Conservation (phyloP, 2,888 invertebrate species). For the Aporophyla lueneburgensis region DNA sequence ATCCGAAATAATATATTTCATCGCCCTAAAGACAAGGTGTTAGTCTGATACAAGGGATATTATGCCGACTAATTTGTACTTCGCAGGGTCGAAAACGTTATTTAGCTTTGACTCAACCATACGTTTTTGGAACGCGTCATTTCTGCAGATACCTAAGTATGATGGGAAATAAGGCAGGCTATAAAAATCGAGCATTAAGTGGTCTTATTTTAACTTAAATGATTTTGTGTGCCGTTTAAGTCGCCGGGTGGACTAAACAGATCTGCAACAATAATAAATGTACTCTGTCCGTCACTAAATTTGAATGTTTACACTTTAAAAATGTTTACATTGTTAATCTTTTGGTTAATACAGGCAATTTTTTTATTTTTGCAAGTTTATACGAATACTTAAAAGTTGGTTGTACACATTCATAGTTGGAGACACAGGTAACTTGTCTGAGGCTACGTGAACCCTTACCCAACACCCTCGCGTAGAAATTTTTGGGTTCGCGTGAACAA, state of each 20-base stretch:
- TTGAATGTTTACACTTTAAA: constrained; percentile 72
- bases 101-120: constrained; percentile 77
- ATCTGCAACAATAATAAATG: constrained; percentile 72
- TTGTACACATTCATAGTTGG: constrained; percentile 19
- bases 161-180: constrained; percentile 74
- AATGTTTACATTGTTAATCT: constrained; percentile 71
- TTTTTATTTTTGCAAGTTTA: constrained; percentile 55
- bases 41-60: constrained; percentile 73
- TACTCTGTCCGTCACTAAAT: constrained; percentile 66
- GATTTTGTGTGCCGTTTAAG: constrained; percentile 72
- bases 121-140: constrained; percentile 77
- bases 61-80: constrained; percentile 81
- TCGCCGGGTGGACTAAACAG: constrained; percentile 72
- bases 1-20: constrained; percentile 76
- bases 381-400: constrained; percentile 22
- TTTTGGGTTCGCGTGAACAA: constrained; percentile 83
- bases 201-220: constrained; percentile 76
- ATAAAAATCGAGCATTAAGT: constrained; percentile 76
- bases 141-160: constrained; percentile 78
- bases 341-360: constrained; percentile 69
- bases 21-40: constrained; percentile 76
- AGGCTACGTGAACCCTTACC: constrained; percentile 57
- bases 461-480: constrained; percentile 64
- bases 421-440: constrained; percentile 57
- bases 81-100: constrained; percentile 72